Conservation (phyloP, 2,888 invertebrate genomes). For the Zootermopsis nevadensis region DNA sequence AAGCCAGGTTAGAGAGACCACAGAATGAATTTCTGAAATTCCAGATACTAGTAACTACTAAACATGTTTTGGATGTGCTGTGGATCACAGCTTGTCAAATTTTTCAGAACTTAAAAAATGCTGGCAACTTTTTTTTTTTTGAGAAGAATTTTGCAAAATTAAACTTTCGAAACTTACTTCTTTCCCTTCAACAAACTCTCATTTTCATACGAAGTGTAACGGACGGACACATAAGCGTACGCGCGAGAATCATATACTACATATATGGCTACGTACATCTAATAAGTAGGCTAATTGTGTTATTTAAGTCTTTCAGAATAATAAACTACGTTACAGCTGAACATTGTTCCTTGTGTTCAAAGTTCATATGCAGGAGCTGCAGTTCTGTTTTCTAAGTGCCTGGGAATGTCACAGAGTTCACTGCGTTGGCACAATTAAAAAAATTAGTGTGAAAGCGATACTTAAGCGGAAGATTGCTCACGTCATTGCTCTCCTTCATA, state of each 20-base stretch:
- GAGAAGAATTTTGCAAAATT: no score
- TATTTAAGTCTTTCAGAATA: conserved; percentile 38
- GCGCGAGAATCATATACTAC: not conserved
- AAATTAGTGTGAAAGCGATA: no score
- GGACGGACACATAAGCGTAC: not conserved
- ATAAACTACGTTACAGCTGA: not conserved
- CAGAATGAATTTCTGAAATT: no score
- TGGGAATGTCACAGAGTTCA: not conserved
- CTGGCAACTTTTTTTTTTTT: no score
- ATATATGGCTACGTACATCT: not conserved
- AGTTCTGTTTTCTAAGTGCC: conserved; percentile 27
- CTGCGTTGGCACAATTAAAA: not conserved
- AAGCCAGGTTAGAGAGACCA: no score
- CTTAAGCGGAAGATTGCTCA: not conserved
- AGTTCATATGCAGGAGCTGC: not conserved
- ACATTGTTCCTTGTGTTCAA: not conserved
- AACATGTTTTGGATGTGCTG: no score
- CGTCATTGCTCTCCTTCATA: not conserved
- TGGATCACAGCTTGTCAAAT: no score
- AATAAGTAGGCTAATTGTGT: conserved; percentile 28
- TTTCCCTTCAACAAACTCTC: no score
- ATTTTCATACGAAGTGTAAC: no score
- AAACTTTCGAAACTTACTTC: no score
- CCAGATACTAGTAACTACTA: no score
- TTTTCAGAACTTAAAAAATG: no score